These are phyloP conservation scores for Rhabdomys dilectus DNA, from an alignment of 2,113 vertebrate genomes.

Conservation along the genomic window DNA sequence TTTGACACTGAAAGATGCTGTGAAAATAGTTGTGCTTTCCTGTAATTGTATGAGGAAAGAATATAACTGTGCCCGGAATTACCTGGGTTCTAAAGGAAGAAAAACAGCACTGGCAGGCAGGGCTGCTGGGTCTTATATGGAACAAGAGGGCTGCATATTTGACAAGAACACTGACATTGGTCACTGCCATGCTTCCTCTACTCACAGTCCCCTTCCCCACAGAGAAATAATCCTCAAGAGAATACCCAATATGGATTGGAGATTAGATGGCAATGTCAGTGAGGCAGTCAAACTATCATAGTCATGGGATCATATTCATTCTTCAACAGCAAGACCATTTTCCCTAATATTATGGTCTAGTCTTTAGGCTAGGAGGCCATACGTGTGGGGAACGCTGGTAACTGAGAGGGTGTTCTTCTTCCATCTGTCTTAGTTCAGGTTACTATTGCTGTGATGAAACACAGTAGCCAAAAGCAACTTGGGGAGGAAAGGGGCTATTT, in stretches of 20 bases:
- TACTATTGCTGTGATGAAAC: background rate
- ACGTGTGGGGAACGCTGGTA: accelerated
- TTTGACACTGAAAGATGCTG: background rate
- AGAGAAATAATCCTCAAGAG: background rate
- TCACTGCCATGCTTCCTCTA: background rate
- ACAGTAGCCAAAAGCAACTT: background rate
- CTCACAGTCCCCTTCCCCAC: background rate
- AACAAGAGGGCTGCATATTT: background rate
- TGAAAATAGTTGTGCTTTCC: conserved; percentile 2
- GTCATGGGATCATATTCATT: background rate
- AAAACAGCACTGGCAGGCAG: background rate
- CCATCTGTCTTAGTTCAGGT: background rate
- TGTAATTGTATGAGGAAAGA: background rate
- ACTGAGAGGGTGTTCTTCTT: background rate
- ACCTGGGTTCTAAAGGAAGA: background rate
- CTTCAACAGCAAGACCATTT: background rate
- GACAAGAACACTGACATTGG: background rate
- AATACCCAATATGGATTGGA: background rate
- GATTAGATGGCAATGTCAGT: background rate
- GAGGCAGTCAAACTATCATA: background rate
- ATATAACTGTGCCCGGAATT: background rate
- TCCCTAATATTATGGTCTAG: background rate
- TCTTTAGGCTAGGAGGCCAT: background rate
- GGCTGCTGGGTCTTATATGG: background rate
- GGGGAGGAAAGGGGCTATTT: background rate